Evolutionary conservation across 2,888 invertebrate species (phyloP).

Genomic region (Drosophila lacicola): DNA sequence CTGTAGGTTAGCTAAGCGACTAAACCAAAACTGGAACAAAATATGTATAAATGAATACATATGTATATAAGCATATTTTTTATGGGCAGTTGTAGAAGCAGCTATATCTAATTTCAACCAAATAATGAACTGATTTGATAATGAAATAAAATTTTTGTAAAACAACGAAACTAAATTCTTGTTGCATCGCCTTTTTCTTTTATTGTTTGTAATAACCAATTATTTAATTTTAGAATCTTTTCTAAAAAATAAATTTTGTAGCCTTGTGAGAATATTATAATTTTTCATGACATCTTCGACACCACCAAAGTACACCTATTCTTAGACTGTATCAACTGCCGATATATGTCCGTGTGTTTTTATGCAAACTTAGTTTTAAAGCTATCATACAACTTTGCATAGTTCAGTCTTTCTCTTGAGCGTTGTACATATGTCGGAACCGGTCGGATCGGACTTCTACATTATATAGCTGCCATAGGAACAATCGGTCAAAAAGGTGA

Average conservation of each 20-base stretch:
- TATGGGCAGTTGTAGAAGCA: conserved; percentile 40
- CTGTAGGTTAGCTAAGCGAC: conserved; percentile 47
- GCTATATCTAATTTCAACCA: conserved; percentile 29
- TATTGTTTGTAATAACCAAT: conserved; percentile 12
- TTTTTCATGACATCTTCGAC: neutral
- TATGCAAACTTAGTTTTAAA: too few relatives aligned
- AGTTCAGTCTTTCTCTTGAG: too few relatives aligned
- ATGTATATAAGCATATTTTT: conserved; percentile 39
- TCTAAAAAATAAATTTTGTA: conserved; percentile 3
- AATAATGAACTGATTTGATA: conserved; percentile 56
- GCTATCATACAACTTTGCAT: too few relatives aligned
- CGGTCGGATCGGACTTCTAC: too few relatives aligned
- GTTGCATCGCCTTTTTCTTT: conserved; percentile 2
- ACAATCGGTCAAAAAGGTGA: too few relatives aligned
- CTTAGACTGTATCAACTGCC: too few relatives aligned
- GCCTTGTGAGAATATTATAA: neutral
- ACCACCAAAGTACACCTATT: too few relatives aligned
- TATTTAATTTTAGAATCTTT: neutral
- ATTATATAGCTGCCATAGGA: too few relatives aligned
- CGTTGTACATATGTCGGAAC: too few relatives aligned
- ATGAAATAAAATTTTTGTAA: conserved; percentile 51
- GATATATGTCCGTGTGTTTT: too few relatives aligned
- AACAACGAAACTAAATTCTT: conserved; percentile 22
- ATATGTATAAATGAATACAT: conserved; percentile 7
- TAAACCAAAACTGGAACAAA: conserved; percentile 58